A percentile compares a stretch with the other conserved stretches of the same genome.
Conservation (phyloP, 2,888 invertebrate species). For the Calliphora vomitoria region DNA sequence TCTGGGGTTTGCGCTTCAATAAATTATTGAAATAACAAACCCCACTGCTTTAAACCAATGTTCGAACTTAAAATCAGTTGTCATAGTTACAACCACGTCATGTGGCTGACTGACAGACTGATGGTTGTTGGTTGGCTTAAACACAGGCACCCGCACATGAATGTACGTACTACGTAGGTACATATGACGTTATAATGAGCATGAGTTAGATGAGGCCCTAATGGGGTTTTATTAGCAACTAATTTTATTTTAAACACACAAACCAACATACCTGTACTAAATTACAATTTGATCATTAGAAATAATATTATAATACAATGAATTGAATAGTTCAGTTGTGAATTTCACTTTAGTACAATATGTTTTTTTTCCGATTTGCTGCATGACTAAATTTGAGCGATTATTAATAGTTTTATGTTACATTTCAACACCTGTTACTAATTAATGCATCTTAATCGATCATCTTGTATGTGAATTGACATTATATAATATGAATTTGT, state of each 20-base stretch:
- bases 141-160: neutral
- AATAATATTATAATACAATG: no score
- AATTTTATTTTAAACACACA: neutral
- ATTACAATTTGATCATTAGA: neutral
- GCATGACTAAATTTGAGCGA: neutral
- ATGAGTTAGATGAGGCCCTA: neutral
- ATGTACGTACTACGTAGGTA: no score
- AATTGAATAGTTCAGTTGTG: neutral
- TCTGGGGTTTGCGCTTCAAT: conserved; percentile 72
- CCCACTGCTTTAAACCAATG: conserved; percentile 50
- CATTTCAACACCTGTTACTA: neutral
- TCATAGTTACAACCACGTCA: conserved; percentile 69
- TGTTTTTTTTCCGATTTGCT: neutral
- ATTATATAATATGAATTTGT: no score
- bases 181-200: neutral
- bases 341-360: neutral
- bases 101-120: conserved; percentile 58
- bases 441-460: neutral
- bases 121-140: conserved; percentile 5
- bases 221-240: neutral
- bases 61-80: conserved; percentile 61
- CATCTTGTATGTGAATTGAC: neutral
- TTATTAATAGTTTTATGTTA: neutral
- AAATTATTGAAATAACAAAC: conserved; percentile 77
- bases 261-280: neutral